These are phyloP conservation scores for Aeoliscus strigatus DNA, from an alignment of 2,797 vertebrate species.

Conservation along the genomic window DNA sequence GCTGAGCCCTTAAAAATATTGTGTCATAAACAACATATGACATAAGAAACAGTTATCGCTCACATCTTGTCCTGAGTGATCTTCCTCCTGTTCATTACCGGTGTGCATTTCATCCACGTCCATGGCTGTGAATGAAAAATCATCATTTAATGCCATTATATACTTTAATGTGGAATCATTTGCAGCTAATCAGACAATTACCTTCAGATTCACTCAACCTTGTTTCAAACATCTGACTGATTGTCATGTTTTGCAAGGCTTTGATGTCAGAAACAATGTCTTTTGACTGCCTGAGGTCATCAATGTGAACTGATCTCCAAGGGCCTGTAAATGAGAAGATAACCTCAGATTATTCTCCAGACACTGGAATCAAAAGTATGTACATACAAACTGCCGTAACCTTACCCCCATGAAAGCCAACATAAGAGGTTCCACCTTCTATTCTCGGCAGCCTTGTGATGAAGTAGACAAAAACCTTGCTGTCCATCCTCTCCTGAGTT, in stretches of 20 bases:
- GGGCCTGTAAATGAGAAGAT: constrained; percentile 70
- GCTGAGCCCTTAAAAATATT: too few relatives aligned
- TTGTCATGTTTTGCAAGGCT: constrained; percentile 80
- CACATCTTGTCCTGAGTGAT: constrained; percentile 50
- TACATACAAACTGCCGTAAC: not conserved
- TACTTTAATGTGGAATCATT: too few relatives aligned
- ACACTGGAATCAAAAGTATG: not conserved
- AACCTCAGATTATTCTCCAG: constrained; percentile 6
- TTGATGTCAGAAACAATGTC: constrained; percentile 86
- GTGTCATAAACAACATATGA: too few relatives aligned
- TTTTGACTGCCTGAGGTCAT: constrained; percentile 85
- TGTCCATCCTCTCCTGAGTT: constrained; percentile 40
- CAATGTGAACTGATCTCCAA: constrained; percentile 91
- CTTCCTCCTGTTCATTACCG: constrained; percentile 32
- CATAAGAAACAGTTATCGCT: too few relatives aligned
- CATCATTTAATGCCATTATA: constrained; percentile 1
- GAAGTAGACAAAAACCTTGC: constrained; percentile 83
- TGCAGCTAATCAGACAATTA: constrained; percentile 33
- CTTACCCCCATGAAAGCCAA: constrained; percentile 92
- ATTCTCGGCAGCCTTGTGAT: constrained; percentile 88
- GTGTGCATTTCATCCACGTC: constrained; percentile 65
- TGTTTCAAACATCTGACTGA: constrained; percentile 85
- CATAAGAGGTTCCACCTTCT: constrained; percentile 82
- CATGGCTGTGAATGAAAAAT: constrained; percentile 63
- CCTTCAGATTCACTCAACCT: constrained; percentile 43